Base-by-base conservation (phyloP, 2,888 invertebrate genomes). In the Parasteatoda lunata region DNA sequence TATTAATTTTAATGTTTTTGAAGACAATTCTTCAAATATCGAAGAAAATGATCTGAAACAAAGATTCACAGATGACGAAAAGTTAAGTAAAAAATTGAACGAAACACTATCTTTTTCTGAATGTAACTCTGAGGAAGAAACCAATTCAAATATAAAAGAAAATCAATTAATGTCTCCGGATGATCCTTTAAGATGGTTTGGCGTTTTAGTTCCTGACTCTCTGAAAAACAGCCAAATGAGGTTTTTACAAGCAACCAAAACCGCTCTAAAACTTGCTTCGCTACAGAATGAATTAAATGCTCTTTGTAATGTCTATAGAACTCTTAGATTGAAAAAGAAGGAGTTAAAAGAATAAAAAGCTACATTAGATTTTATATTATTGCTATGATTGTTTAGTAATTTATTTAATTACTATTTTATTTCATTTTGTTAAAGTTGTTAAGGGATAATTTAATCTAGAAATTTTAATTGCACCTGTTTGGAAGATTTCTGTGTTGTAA, bases 131-230 rank as follows among this genome's bases (percentile, higher is more conserved):
- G 78, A 48, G 15, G 9, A 30, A 30, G 30, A 0, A 30, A 30
- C 30, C 30, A 30, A n/a, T 73, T 51, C 47, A 8, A 45, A 51
- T 49, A 11, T 48, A 45, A 7, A 59, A 59, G 59, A 5, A 4
- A 0, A 9, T 54, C 54, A 54, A 13, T 9, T 54, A 11, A 13
- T 54, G 54, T 65, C 8, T 47, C n/a, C n/a, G n/a, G 52, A 7
- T 13, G 83, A 97, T 91, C 97, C 97, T 0, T 91, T 97, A 52
- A 94, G 94, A 89, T 97, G 97, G 97, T 97, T 97, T 93, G 97
- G 97, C 11, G 94, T 96, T 65, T 92, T 97, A 59, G 96, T 97
- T 0, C 97, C 97, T 0, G 95, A 95, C 90, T 95, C 95, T 91
- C 92, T 97, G 90, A 94, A 95, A 90, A 94, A 93, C 89, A 96